Base-by-base conservation (phyloP, 2,888 invertebrate genomes). In the Habrosyne pyritoides region DNA sequence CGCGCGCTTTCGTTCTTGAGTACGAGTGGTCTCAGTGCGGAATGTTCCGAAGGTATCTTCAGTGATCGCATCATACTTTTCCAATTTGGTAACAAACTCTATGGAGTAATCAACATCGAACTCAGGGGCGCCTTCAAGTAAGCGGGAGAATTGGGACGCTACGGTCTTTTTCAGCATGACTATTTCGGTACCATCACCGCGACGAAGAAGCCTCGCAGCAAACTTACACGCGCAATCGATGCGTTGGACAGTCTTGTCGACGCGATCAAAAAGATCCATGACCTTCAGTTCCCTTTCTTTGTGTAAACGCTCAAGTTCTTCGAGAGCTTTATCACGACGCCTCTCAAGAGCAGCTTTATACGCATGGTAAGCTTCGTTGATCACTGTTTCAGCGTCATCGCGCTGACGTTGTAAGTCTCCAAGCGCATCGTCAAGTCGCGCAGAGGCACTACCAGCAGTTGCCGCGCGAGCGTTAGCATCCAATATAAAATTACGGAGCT, bases 191-290 rank as follows among this genome's bases (percentile, higher is more conserved):
- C 96, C 96, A 80, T 97, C 98, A 24, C 98, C 98, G 76, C 96
- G 95, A 64, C 96, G 96, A 57, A 98, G 89, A 50, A 98, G 94
- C 67, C 97, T 94, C 14, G 95, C 94, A 0, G 98, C 96, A 80
- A 98, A 98, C 73, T 96, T 95, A 77, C 96, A 96, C 10, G 98
- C 98, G 77, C 97, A 96, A 75, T 97, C 97, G 61, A 98, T 95
- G 73, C 96, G 95, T 63, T 96, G 96, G 62, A 96, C 95, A 4
- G 96, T 96, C 79, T 97, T 97, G 72, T 97, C 97, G 55, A 98
- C 95, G 59, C 95, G 95, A 77, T 97, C 96, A 77, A 96, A 95
- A 61, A 96, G 93, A 79, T 98, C 98, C 98, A 98, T 98, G 33
- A 98, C 96, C 83, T 96, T 96, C 42, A 98, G 93, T 85, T 98